phyloP scores from a whole-genome alignment of 2,113 vertebrate species.

The Fulmarus glacialis region DNA sequence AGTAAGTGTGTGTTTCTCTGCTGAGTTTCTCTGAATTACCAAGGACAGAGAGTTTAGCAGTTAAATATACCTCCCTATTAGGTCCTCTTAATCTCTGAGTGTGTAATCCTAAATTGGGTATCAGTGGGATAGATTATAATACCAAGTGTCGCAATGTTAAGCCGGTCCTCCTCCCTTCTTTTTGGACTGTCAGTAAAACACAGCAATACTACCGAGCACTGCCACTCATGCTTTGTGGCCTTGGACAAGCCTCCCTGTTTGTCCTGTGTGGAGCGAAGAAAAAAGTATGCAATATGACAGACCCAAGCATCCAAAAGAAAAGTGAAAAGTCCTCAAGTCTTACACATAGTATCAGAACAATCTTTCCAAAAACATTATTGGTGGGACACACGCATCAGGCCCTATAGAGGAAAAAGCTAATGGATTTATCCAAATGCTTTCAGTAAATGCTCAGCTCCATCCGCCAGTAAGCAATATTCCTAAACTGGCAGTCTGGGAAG shows the following conservation, averaged over 20 bases:
- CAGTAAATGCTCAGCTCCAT: not conserved
- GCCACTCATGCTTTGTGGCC: not conserved
- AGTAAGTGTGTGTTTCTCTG: not conserved
- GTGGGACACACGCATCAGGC: accelerated
- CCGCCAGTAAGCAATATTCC: not conserved
- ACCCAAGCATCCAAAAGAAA: not conserved
- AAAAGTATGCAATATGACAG: not conserved
- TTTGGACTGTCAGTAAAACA: not conserved
- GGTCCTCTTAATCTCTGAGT: not conserved
- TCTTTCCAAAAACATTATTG: not conserved
- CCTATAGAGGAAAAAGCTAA: not conserved
- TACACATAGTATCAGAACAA: not conserved
- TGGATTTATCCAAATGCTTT: not conserved
- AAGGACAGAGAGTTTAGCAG: not conserved
- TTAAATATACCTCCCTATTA: not conserved
- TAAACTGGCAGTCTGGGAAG: not conserved
- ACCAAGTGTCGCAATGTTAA: not conserved
- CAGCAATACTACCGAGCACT: not conserved
- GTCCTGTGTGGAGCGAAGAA: not conserved
- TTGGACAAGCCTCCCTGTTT: not conserved
- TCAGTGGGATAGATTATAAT: not conserved
- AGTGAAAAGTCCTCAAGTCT: not conserved
- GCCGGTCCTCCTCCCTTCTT: not conserved
- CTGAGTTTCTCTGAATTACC: not conserved
- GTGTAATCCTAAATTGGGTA: not conserved